Base-by-base conservation (phyloP, 2,113 vertebrate genomes). In the Oxyura jamaicensis region DNA sequence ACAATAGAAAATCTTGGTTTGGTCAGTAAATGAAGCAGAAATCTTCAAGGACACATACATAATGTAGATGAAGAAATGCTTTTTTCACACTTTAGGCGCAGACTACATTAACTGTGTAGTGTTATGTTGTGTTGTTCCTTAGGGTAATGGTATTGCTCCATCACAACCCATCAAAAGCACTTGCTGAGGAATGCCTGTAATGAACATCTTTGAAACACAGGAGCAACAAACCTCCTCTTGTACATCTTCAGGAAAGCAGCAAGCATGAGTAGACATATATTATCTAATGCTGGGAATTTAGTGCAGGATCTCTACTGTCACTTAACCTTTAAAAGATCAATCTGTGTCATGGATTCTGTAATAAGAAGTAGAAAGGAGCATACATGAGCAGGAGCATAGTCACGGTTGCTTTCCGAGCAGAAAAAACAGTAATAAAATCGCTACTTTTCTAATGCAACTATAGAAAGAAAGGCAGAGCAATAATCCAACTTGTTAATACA, bases 1-100 rank as follows among this genome's bases (percentile, higher is more conserved):
- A 95, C 93, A 96, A 91, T 72, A 96, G 86, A 80, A 92, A 95
- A 53, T 76, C 50, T 80, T 86, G 41, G 28, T 80, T 90, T 95
- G 73, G 88, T 68, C 88, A 85, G 69, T 92, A 95, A 94, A 88
- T 44, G 55, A 65, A 88, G 75, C 72, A 94, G 55, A 86, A 95
- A 74, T 86, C 78, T 78, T 95, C 95, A 97, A 95, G 88, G 88
- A 69, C 78, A 67, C 21, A 52, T 39, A 50, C 5, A 66, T 68
- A 91, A 36, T 7, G 6, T 29, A 8, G 8, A 69, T 73, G 26
- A 75, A 69, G 29, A 89, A 94, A 8, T 33, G 53, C 5, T 42
- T 53, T 86, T 83, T 88, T 87, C 26, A 36, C 10, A 44, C 8
- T 83, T 78, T 8, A 77, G 18, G 23, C 48, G 36, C 26, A 73